Base-by-base conservation (phyloP, 2,797 vertebrate species). In the Hydrolagus colliei region DNA sequence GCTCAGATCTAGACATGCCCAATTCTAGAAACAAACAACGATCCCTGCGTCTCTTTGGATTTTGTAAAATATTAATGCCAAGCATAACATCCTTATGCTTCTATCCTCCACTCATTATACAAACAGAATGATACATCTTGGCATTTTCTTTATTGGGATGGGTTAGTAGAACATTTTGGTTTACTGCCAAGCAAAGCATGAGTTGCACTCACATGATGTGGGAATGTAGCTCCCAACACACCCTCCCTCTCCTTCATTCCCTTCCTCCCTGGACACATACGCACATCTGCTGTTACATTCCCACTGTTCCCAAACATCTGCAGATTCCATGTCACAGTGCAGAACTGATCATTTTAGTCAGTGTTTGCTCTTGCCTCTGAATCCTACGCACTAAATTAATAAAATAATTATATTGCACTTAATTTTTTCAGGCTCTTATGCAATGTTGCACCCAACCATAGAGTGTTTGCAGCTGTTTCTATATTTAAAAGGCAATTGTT, bases 21-120 rank as follows among this genome's bases (percentile, higher is more conserved):
- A 41, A 84, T 84, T 65, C 65, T 35, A 84, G 32, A 52, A 41
- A 32, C 41, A 41, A 71, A 84, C 79, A 27, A 12, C 32, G 41
- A 35, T 71, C 78, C 14, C 22, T 41, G 62, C 11, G 78, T 82
- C 78, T 82, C 78, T 82, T 84, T 12, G n/a, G 65, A 35, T 67
- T 71, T 72, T 71, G 41, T 84, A 14, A 68, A 10, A 10, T 41
- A 84, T 84, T 84, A 41, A 32, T 52, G 79, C 79, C 79, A 84
- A 84, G 20, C 27, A 84, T 67, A 84, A 71, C 79, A 82, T 68
- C 79, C 65, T 65, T 68, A 68, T 1, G 79, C 41, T 84, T 84
- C 27, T 35, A 65, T 68, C 32, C 32, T 71, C 27, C 79, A 84
- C 65, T 41, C 65, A 7, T 68, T 18, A 68, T 68, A n/a, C 65